Base-by-base conservation (phyloP, 2,113 vertebrate genomes). In the Campylorhamphus procurvoides region DNA sequence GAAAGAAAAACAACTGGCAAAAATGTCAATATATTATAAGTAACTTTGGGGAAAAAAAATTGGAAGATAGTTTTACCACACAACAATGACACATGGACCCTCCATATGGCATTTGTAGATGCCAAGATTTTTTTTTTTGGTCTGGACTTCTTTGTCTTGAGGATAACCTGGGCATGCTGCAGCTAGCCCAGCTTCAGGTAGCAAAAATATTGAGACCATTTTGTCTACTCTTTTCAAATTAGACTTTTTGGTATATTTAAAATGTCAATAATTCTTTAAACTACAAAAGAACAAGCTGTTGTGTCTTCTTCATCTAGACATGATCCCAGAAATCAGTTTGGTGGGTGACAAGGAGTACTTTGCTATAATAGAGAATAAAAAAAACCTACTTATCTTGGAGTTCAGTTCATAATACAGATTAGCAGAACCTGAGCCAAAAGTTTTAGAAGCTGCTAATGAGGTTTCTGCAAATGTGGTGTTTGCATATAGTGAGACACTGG, bases 41-140 rank as follows among this genome's bases (percentile, higher is more conserved):
- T 82, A 84, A 64, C 28, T 29, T 27, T 27, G 72, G 27, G 4
- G 7, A 2, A 18, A 60, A 73, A 29, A 28, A 7, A 3, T 10
- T 17, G 9, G 27, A 37, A 80, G 25, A 60, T 40, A 71, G 71
- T 84, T 93, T 86, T 86, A 18, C 67, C 29, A 11, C 52, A 29
- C 7, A 52, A 25, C 47, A 88, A 23, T 64, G 75, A 71, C 87
- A 86, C 47, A 31, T 56, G 47, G 59, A 86, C 66, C 64, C 40
- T 86, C 63, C 66, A 60, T 56, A 78, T 84, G 82, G 82, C 47
- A 59, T 75, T 27, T 69, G 8, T 50, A 86, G 33, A 59, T 90
- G 88, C 67, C 75, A 86, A 39, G 44, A 35, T 82, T 74, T 91
- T 23, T 87, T 80, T 50, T 77, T 87, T 85, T 91, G 49, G 10